Percentiles rank a stretch among this genome's conserved stretches.
Conservation (phyloP, 2,113 vertebrate species). For the Cavia aperea region DNA sequence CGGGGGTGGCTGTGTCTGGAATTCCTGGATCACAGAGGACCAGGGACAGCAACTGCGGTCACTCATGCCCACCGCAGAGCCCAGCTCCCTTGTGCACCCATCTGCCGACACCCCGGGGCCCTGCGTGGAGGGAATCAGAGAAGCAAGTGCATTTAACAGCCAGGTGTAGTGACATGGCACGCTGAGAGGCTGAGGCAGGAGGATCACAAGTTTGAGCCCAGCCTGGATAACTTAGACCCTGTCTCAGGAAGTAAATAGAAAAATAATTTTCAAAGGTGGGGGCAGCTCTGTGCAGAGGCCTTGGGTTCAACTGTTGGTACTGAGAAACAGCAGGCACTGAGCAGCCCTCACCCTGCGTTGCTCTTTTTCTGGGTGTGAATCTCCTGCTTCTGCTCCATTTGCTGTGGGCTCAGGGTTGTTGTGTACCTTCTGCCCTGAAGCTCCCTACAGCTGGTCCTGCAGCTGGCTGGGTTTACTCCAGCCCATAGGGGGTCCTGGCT, state of each 20-base stretch:
- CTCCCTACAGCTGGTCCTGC: neutral
- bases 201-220: neutral
- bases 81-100: neutral
- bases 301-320: neutral
- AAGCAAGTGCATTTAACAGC: neutral
- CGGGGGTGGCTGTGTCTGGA: no score
- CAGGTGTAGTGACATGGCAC: neutral
- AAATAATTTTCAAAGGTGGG: neutral
- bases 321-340: neutral
- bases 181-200: neutral
- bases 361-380: fast-evolving
- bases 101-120: neutral
- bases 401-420: no score
- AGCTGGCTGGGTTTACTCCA: neutral
- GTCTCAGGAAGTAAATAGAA: neutral
- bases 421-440: no score
- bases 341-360: neutral
- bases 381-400: neutral
- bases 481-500: no score
- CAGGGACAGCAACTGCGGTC: neutral
- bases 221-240: neutral
- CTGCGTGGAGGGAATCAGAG: neutral
- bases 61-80: neutral
- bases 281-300: neutral
- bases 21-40: neutral